Evolutionary conservation across 2,888 invertebrate genomes (phyloP), one percentile per base, ranked within the genome.

Genomic region (Himalopsyche tibetana): DNA sequence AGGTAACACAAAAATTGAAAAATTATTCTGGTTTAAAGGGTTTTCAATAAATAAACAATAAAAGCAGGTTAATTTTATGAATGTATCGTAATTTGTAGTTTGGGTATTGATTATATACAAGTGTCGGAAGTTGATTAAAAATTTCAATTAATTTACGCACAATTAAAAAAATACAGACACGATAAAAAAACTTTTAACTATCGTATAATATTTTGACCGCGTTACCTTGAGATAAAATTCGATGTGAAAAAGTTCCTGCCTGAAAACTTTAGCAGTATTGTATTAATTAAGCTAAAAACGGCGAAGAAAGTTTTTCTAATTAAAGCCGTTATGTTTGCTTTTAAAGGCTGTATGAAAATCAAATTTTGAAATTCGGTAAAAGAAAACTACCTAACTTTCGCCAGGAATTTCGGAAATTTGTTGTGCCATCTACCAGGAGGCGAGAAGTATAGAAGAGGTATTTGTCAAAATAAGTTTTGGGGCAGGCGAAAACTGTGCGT

Each of bases 251-350:
- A 84, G 51, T 80, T 84, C 4, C 40, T 15, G 80, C 79, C 51
- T 80, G 40, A 55, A 83, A 83, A 83, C 69, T 83, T 69, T 38
- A 36, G 63, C 82, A 40, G 80, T 82, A 55, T 81, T 63, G 56
- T 82, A 85, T 86, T 86, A 86, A 86, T 86, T 86, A 86, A 86
- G 86, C 83, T 83, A 28, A 56, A 42, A 83, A 56, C 69, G 86
- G 80, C 84, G 79, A 81, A 55, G 81, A 56, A 86, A 86, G 83
- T 86, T 86, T 83, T 74, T 79, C 55, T 86, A 86, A 86, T 86
- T 83, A 86, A 86, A 56, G 81, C 12, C 45, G 45, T 63, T 63
- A 83, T 63, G 82, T 83, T 69, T 55, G n/a, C 40, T 63, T 83
- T 83, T 83, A 38, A 40, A 38, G 12, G 56, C 82, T 42, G 19